A percentile compares a stretch with the other conserved stretches of the same genome.
Conservation (phyloP, 2,113 vertebrate genomes). For the Piprites chloris region DNA sequence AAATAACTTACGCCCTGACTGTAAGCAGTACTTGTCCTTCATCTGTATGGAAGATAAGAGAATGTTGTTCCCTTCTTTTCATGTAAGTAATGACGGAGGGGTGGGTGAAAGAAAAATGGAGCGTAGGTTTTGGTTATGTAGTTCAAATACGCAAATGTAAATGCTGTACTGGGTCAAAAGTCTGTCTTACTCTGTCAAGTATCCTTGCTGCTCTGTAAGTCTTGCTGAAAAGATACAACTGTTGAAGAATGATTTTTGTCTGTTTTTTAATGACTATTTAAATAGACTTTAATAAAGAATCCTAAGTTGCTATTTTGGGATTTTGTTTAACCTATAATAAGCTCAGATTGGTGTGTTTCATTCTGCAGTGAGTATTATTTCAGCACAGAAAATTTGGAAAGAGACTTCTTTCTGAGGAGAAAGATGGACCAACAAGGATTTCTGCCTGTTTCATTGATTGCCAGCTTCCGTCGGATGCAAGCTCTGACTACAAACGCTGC, state of each 20-base stretch:
- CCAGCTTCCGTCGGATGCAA: slow-evolving; percentile 92
- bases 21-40: slow-evolving; percentile 31
- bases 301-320: neutral
- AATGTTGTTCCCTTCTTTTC: neutral
- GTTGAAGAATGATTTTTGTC: neutral
- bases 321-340: neutral
- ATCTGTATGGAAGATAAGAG: neutral
- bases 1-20: neutral
- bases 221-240: neutral
- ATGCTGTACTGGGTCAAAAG: neutral
- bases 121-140: neutral
- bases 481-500: slow-evolving; percentile 89
- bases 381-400: slow-evolving; percentile 93
- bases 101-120: neutral
- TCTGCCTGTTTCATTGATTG: slow-evolving; percentile 91
- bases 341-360: neutral
- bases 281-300: neutral
- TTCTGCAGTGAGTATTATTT: slow-evolving; percentile 94
- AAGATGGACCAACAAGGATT: slow-evolving; percentile 96
- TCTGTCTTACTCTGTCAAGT: neutral
- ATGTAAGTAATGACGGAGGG: slow-evolving; percentile 38
- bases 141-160: neutral
- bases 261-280: too few species aligned
- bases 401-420: slow-evolving; percentile 94
- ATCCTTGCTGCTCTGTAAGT: neutral